Base-by-base conservation (phyloP, 2,888 invertebrate species). In the Epirrita christyi region DNA sequence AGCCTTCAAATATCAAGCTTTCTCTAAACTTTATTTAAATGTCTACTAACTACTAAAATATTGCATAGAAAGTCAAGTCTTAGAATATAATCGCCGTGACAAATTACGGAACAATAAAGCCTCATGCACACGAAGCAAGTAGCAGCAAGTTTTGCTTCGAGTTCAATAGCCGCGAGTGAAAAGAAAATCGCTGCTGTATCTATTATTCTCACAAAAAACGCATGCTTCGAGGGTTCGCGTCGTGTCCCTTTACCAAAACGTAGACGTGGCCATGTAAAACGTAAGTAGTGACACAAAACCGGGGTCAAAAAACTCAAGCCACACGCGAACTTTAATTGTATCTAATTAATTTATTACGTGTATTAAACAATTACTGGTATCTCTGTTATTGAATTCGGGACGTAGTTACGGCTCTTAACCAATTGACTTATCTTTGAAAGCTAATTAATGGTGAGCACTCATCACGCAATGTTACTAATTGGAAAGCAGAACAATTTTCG, bases 331-430 rank as follows among this genome's bases (percentile, higher is more conserved):
- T 74, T 73, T 85, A 90, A 89, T 89, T 83, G 88, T 80, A 74
- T 80, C 88, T 90, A 88, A 91, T 91, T 90, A 91, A 91, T 91
- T 91, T 91, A 91, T 89, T 85, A 91, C 89, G 86, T 83, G 86
- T 83, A 91, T 91, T 91, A 91, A 91, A 91, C 90, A 91, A 89
- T 90, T 89, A 89, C 73, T 74, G 72, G 80, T 90, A 91, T 90
- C 91, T 88, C 79, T 81, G 83, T 83, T 88, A 88, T 87, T 86
- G 86, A 83, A 87, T 88, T 87, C 79, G 82, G 85, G 77, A 75
- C 80, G 72, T 70, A 68, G 73, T 76, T 74, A 76, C 75, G 72
- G 75, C 80, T 78, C 76, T 80, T 78, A 76, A 70, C 81, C 89
- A 90, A 90, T 90, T 89, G 89, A 83, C 86, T 89, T 90, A 90